Percentiles rank a stretch among this genome's conserved stretches.
Evolutionary conservation across 2,888 invertebrate species (phyloP).

Genomic region (Strigamia maritima): DNA sequence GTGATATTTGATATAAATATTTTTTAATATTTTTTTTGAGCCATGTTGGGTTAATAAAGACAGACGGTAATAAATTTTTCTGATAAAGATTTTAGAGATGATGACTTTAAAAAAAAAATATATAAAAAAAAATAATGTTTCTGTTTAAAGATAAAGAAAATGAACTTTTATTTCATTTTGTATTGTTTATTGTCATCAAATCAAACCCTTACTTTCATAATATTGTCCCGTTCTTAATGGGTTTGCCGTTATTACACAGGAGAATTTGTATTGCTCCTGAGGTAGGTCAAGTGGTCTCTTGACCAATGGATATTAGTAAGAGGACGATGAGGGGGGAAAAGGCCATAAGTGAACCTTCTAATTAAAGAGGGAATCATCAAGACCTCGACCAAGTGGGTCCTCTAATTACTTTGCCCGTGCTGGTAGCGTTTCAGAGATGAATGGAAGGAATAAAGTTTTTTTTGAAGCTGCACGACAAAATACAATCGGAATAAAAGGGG

Average conservation of each 20-base stretch:
- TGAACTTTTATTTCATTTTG: background rate
- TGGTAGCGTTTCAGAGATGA: background rate
- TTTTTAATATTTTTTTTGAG: background rate
- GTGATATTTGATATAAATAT: background rate
- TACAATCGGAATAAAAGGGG: background rate
- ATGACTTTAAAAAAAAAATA: background rate
- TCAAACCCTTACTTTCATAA: background rate
- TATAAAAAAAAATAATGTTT: background rate
- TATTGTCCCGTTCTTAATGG: constrained; percentile 4
- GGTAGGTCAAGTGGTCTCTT: constrained; percentile 4
- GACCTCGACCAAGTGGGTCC: background rate
- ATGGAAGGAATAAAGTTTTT: background rate
- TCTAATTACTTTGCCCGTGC: constrained; percentile 4
- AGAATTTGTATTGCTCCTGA: background rate
- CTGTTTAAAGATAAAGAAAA: background rate
- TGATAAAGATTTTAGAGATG: background rate
- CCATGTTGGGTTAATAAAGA: background rate
- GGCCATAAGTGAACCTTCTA: background rate
- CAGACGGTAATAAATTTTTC: background rate
- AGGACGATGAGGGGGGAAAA: constrained; percentile 1
- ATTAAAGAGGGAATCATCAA: constrained; percentile 4
- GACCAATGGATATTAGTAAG: constrained; percentile 1
- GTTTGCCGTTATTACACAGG: constrained; percentile 4
- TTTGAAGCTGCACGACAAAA: background rate
- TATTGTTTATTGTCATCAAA: constrained; percentile 4